Percentiles rank a stretch among this genome's conserved stretches.
Evolutionary conservation across 2,888 invertebrate species (phyloP).

Genomic region (Drosophila nr. medialis): DNA sequence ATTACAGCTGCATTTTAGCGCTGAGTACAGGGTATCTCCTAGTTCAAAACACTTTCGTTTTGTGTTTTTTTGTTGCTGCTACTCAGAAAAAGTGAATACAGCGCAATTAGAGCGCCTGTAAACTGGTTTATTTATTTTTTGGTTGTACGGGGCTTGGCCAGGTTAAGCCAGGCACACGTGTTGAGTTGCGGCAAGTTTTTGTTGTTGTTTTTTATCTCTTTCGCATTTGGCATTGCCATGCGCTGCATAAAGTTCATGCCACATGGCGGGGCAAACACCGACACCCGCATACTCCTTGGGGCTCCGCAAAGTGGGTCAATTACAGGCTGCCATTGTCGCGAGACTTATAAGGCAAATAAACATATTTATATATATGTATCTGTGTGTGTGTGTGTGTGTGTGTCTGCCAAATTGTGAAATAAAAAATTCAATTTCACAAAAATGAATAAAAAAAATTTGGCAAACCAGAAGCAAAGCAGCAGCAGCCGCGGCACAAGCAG

Average conservation of each 20-base stretch:
- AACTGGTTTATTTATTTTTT: constrained; percentile 61
- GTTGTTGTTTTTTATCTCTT: background rate
- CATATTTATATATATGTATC: constrained; percentile 6
- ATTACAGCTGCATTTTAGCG: background rate
- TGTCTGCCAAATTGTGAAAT: constrained; percentile 65
- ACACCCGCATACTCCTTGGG: constrained; percentile 41
- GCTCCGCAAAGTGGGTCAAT: constrained; percentile 70
- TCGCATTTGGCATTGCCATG: constrained; percentile 56
- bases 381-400: constrained; percentile 26
- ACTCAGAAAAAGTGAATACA: constrained; percentile 38
- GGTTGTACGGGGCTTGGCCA: constrained; percentile 54
- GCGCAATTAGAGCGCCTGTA: constrained; percentile 71
- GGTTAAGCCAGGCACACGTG: constrained; percentile 62
- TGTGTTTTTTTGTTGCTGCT: background rate
- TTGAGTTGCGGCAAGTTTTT: constrained; percentile 56
- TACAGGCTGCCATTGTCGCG: constrained; percentile 72
- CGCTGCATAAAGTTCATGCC: constrained; percentile 58
- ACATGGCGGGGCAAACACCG: constrained; percentile 30
- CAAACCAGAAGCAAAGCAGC: constrained; percentile 27
- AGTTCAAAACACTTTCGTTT: background rate
- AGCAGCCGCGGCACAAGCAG: background rate
- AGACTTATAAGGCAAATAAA: constrained; percentile 40
- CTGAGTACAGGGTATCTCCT: background rate
- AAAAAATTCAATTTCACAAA: constrained; percentile 78
- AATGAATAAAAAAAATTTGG: constrained; percentile 50